phyloP scores from a whole-genome alignment of 2,113 vertebrate genomes.

The Natator depressus region DNA sequence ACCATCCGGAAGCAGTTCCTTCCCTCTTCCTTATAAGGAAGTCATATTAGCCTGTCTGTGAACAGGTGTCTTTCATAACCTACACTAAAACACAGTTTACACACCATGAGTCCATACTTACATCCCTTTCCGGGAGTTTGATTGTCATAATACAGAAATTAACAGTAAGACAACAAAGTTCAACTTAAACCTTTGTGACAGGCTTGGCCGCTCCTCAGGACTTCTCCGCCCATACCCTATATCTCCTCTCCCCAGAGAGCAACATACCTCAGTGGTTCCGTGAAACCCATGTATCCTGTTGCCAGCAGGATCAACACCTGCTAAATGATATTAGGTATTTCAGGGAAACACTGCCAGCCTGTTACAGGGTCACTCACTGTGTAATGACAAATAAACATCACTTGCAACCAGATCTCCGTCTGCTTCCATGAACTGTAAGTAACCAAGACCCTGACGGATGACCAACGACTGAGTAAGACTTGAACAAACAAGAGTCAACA shows the following conservation, averaged over 20 bases:
- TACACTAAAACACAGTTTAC: neutral
- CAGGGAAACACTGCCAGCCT: neutral
- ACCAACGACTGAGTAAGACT: accelerated
- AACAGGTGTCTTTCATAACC: neutral
- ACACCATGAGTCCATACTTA: neutral
- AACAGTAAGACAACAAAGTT: neutral
- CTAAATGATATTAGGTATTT: neutral
- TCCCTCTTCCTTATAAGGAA: neutral
- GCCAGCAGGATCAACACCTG: neutral
- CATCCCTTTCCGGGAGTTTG: neutral
- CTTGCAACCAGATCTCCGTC: neutral
- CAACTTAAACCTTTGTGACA: neutral
- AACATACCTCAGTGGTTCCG: neutral
- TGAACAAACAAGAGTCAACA: neutral
- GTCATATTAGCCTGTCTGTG: neutral
- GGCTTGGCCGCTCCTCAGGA: neutral
- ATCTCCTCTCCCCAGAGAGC: neutral
- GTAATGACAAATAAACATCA: neutral
- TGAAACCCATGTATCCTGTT: neutral
- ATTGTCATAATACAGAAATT: neutral
- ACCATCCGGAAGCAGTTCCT: neutral
- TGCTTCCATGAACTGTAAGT: neutral
- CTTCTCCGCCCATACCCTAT: neutral
- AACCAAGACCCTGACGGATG: neutral
- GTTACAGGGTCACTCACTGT: neutral